These are phyloP conservation scores for human DNA, from an alignment of 2,113 vertebrate genomes.

Conservation along the genomic window GRCh38 chr7:96929001-96929500, in stretches of 20 bases:
- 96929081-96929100: neutral
- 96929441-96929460: neutral
- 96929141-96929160: neutral
- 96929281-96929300: slow-evolving; percentile 4
- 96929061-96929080: neutral
- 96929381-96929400: neutral
- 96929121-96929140: neutral
- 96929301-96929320: slow-evolving; percentile 16
- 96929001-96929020: neutral
- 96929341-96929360: slow-evolving; percentile 25
- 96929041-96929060: neutral
- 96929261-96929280: neutral
- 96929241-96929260: neutral
- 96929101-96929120: neutral
- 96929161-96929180: neutral
- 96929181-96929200: neutral
- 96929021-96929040: neutral
- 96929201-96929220: neutral
- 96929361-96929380: neutral
- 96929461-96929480: neutral
- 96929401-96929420: neutral
- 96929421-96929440: neutral
- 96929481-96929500: neutral
- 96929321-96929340: neutral
- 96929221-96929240: neutral